Base-by-base conservation (phyloP, 2,888 invertebrate genomes). In the Meiosimyza platycephala region DNA sequence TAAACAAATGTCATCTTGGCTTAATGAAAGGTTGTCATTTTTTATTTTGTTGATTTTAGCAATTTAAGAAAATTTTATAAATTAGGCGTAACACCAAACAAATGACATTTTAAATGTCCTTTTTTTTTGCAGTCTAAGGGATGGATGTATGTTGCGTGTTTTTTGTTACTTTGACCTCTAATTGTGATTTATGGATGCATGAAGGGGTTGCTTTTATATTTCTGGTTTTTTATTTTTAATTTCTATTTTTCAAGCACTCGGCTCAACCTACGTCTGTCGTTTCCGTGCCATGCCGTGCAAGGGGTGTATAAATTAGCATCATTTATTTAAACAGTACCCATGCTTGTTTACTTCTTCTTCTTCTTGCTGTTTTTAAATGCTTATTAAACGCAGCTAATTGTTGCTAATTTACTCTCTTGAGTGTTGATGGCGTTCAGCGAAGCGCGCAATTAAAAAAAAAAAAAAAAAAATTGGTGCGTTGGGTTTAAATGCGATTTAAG, bases 181-280 rank as follows among this genome's bases (percentile, higher is more conserved):
- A 73, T 73, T 73, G 73, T 71, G 73, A 73, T 73, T 73, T 73
- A 73, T 66, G 70, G 47, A 33, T 60, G 54, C 69, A 59, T 47
- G 60, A 57, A 65, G 52, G 64, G 55, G 48, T 65, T 60, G 67
- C 18, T 64, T 63, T 66, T 55, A n/a, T 60, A 64, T 48, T 54
- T 52, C 11, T 47, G 28, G 22, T 66, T 71, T 72, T 48, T 9
- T 40, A 64, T 60, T 4, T 63, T 33, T 47, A 18, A 52, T 28
- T 69, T 72, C 68, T 22, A n/a, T n/a, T 40, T 40, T 40, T 62
- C 6, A 16, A 66, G 52, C 52, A 68, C 65, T 68, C 72, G 52
- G 54, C 9, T 40, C 40, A 40, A 28, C 67, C 28, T 28, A 51
- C 52, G 62, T 59, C 54, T 7, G 15, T 15, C 51, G n/a, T 22